phyloP scores from a whole-genome alignment of 2,113 vertebrate genomes.

The Balaenoptera acutorostrata region DNA sequence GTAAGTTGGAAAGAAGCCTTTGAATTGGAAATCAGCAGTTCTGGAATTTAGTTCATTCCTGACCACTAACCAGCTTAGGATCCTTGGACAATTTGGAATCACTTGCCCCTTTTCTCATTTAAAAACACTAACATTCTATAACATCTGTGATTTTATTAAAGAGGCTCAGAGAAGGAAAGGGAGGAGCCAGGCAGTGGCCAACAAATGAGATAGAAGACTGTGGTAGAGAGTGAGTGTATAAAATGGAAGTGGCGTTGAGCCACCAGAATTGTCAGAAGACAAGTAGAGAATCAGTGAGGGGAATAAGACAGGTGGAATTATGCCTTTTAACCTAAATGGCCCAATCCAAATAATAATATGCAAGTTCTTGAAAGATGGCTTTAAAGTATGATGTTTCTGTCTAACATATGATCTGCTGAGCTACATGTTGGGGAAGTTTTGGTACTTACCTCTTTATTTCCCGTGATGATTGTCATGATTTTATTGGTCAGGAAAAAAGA shows the following conservation, averaged over 20 bases:
- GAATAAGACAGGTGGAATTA: neutral
- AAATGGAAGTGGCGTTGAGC: neutral
- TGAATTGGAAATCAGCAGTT: neutral
- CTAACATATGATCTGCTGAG: neutral
- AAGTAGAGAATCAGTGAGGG: neutral
- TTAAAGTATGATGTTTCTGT: neutral
- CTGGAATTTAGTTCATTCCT: neutral
- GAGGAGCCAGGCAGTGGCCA: neutral
- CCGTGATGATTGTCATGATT: neutral
- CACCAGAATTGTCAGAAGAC: neutral
- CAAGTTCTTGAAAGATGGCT: neutral
- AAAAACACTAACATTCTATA: neutral
- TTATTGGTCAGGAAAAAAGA: neutral
- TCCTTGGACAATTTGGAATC: neutral
- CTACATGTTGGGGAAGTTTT: neutral
- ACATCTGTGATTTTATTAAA: neutral
- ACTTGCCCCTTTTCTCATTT: neutral
- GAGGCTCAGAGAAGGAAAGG: neutral
- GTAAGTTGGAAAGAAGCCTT: neutral
- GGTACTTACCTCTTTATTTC: neutral
- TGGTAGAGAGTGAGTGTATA: neutral
- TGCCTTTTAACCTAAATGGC: neutral
- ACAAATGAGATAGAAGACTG: neutral
- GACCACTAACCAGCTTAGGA: neutral
- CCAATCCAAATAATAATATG: neutral